Conservation (phyloP, 2,113 vertebrate species). For the Oryzias celebensis region DNA sequence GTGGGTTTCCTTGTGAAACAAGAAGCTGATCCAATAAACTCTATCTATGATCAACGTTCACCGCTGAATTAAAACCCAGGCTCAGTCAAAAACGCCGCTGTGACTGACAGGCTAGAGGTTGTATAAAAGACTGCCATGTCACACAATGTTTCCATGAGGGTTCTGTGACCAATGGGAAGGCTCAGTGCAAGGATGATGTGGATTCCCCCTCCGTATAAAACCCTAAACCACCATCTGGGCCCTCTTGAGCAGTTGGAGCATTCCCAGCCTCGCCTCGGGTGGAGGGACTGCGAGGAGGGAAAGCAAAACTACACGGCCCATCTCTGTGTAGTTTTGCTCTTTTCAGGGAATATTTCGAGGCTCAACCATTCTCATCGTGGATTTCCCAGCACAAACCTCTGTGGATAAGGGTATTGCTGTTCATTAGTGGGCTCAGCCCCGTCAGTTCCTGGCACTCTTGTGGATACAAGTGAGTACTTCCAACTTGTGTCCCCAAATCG, state of each 20-base stretch:
- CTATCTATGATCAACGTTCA: not conserved
- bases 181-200: conserved; percentile 64
- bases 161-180: conserved; percentile 79
- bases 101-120: conserved; percentile 72
- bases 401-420: conserved; percentile 88
- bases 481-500: not conserved
- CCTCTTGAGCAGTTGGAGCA: conserved; percentile 95
- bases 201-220: conserved; percentile 86
- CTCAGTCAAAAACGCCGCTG: conserved; percentile 6
- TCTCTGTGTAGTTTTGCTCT: conserved; percentile 95
- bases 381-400: conserved; percentile 82
- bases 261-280: conserved; percentile 99
- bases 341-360: conserved; percentile 78
- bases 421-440: conserved; percentile 87
- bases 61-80: not conserved
- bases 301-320: conserved; percentile 89
- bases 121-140: conserved; percentile 74
- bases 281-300: conserved; percentile 91
- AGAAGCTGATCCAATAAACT: not conserved
- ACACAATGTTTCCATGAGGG: conserved; percentile 66
- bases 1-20: not conserved
- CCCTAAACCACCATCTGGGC: conserved; percentile 78
- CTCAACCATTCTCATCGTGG: conserved; percentile 90
- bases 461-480: conserved; percentile 87
- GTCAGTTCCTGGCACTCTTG: conserved; percentile 86